Conservation (phyloP, 1,140 invertebrate species). For the Sesamia nonagrioides region DNA sequence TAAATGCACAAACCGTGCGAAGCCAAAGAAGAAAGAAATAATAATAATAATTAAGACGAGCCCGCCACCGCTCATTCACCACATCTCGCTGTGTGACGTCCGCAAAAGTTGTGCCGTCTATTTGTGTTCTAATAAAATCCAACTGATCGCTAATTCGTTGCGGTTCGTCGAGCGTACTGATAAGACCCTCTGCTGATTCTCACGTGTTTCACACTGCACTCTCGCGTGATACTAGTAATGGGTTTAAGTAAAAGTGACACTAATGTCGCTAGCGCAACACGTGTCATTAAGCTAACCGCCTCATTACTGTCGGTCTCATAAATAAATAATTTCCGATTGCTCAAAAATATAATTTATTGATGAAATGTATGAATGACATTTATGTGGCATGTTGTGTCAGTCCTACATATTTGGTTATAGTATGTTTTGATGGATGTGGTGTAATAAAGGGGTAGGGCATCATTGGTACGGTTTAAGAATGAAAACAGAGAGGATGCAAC, state of each 20-base stretch:
- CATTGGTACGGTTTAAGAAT: too few relatives aligned
- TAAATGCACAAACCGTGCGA: too few relatives aligned
- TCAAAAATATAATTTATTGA: neutral
- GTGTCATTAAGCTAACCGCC: neutral
- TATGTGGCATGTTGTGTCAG: neutral
- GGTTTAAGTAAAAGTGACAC: constrained; percentile 21
- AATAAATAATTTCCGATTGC: neutral
- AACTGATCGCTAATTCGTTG: constrained; percentile 13
- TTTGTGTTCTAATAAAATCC: constrained; percentile 1
- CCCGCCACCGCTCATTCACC: neutral
- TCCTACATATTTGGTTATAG: neutral
- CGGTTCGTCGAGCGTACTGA: constrained; percentile 1
- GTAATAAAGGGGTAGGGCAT: too few relatives aligned
- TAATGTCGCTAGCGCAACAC: neutral
- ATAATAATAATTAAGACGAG: too few relatives aligned
- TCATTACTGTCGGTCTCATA: neutral
- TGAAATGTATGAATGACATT: neutral
- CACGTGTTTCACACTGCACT: constrained; percentile 20
- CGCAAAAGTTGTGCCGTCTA: constrained; percentile 5
- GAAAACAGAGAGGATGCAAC: too few relatives aligned
- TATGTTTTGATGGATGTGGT: too few relatives aligned
- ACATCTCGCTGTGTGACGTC: constrained; percentile 12
- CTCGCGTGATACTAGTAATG: constrained; percentile 18
- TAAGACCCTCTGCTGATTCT: constrained; percentile 14
- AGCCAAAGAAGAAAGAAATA: too few relatives aligned